A percentile compares a stretch with the other conserved stretches of the same genome.
Conservation (phyloP, 2,797 vertebrate genomes). For the Hippopotamyrus pictus region DNA sequence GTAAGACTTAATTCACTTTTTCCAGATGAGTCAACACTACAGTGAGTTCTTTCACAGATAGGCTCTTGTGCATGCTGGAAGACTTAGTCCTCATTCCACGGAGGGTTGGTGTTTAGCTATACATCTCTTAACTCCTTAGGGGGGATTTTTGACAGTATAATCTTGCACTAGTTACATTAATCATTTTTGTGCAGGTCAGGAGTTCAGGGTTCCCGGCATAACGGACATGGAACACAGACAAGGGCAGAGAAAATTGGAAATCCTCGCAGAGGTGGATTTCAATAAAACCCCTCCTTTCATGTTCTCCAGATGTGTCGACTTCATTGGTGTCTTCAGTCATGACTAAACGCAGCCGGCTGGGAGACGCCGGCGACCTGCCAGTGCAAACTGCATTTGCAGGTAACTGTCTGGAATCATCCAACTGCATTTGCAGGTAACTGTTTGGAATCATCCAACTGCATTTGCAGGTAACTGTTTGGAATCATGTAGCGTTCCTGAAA, state of each 20-base stretch:
- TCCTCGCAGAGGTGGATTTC: neutral
- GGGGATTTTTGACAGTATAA: constrained; percentile 12
- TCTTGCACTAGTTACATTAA: constrained; percentile 14
- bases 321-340: neutral
- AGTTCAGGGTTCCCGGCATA: constrained; percentile 4
- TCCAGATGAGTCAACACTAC: neutral
- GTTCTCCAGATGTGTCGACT: neutral
- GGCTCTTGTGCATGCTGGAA: constrained; percentile 2
- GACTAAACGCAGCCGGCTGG: neutral
- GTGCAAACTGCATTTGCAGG: neutral
- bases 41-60: neutral
- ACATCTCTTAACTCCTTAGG: constrained; percentile 4
- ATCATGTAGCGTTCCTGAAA: neutral
- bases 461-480: neutral
- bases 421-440: neutral
- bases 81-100: neutral
- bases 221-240: neutral
- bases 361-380: neutral
- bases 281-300: neutral
- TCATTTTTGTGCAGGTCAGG: constrained; percentile 12
- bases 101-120: neutral
- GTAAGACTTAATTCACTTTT: neutral
- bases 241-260: constrained; percentile 7
- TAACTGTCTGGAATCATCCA: neutral
- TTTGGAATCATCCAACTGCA: neutral